Evolutionary conservation across 1,140 invertebrate species (phyloP).

Genomic region (Palaemon carinicauda): DNA sequence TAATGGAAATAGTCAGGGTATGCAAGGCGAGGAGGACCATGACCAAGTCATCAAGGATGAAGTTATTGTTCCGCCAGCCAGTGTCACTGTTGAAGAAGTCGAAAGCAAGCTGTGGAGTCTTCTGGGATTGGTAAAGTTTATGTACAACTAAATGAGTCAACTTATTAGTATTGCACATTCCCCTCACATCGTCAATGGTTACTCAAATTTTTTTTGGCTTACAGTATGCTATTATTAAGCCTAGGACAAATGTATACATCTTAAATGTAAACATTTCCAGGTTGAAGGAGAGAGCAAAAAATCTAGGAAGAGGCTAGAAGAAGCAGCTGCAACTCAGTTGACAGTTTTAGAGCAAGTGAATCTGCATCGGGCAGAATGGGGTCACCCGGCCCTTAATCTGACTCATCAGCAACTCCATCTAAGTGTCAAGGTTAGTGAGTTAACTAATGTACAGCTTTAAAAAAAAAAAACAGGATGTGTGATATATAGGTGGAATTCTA

Average conservation of each 20-base stretch:
- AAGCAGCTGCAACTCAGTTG: background rate
- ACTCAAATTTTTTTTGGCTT: background rate
- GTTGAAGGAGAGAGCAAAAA: conserved; percentile 14
- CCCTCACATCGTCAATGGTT: background rate
- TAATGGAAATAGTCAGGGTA: background rate
- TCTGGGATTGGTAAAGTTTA: background rate
- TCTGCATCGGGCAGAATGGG: conserved; percentile 24
- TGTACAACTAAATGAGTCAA: too few species aligned
- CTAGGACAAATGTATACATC: background rate
- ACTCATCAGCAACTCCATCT: conserved; percentile 13
- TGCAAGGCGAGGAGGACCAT: background rate
- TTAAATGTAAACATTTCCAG: background rate
- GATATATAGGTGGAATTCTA: background rate
- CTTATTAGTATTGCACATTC: background rate
- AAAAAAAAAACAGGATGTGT: background rate
- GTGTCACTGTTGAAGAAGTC: conserved; percentile 13
- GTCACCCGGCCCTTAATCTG: conserved; percentile 16
- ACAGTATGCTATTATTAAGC: background rate
- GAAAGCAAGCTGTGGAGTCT: conserved; percentile 33
- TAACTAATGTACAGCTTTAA: background rate
- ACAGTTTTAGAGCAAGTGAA: conserved; percentile 12
- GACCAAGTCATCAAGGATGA: conserved; percentile 15
- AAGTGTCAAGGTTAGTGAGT: conserved; percentile 10
- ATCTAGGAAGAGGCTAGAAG: background rate
- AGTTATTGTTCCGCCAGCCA: conserved; percentile 12